These are phyloP conservation scores for Caenorhabditis drosophilae DNA, from an alignment of 2,888 invertebrate genomes.

Conservation along the genomic window DNA sequence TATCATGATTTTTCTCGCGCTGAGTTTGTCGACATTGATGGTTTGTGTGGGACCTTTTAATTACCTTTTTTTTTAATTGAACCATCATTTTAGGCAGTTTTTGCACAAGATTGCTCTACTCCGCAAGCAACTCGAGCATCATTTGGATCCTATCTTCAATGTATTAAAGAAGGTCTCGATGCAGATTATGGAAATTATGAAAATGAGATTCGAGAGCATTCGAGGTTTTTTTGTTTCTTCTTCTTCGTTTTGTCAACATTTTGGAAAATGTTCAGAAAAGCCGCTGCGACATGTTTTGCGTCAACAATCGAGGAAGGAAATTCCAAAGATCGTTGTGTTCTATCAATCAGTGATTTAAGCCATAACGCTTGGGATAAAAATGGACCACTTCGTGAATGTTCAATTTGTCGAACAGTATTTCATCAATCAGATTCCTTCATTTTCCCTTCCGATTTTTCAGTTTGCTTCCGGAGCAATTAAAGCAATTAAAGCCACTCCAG, in stretches of 20 bases:
- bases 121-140: conserved; percentile 47
- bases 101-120: conserved; percentile 52
- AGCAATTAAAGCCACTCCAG: conserved; percentile 65
- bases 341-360: conserved; percentile 57
- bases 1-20: too few relatives aligned
- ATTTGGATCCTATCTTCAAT: conserved; percentile 62
- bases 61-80: too few relatives aligned
- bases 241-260: background rate
- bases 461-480: conserved; percentile 68
- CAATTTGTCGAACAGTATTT: conserved; percentile 66
- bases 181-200: conserved; percentile 63
- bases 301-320: conserved; percentile 66
- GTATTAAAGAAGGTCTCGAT: conserved; percentile 64
- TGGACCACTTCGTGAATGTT: conserved; percentile 67
- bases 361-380: conserved; percentile 67
- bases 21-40: too few relatives aligned
- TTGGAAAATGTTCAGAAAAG: conserved; percentile 43
- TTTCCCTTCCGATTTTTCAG: too few relatives aligned
- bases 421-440: too few relatives aligned
- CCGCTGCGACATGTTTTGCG: conserved; percentile 64
- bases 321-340: conserved; percentile 63
- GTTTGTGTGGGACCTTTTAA: too few relatives aligned
- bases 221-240: conserved; percentile 35
- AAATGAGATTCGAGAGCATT: conserved; percentile 63
- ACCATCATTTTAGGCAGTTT: conserved; percentile 3